phyloP scores from a whole-genome alignment of 1,140 invertebrate genomes.

The Halotydeus destructor region DNA sequence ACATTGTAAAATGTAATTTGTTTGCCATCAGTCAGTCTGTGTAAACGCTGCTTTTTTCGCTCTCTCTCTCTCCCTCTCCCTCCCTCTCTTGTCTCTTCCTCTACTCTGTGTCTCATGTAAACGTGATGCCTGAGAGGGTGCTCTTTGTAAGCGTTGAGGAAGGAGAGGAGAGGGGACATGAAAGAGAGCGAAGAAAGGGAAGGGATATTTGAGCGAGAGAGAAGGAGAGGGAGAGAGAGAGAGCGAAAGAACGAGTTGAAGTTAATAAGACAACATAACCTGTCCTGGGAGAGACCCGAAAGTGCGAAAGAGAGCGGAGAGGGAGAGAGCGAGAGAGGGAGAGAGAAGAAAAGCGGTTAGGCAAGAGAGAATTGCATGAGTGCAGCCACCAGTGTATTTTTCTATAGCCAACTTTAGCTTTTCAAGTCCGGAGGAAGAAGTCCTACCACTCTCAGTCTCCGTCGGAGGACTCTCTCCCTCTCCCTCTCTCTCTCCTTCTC shows the following conservation, averaged over 20 bases:
- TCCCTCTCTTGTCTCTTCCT: not conserved
- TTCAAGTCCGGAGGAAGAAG: too few species aligned
- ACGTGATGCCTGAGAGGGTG: too few species aligned
- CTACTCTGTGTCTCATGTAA: not conserved
- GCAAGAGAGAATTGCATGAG: not conserved
- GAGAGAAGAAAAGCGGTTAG: not conserved
- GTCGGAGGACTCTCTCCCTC: constrained; percentile 7
- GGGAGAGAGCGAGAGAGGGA: too few species aligned
- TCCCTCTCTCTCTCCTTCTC: constrained; percentile 6
- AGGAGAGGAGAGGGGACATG: not conserved
- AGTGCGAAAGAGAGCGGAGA: too few species aligned
- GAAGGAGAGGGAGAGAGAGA: not conserved
- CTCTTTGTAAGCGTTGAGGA: not conserved
- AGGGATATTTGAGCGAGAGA: constrained; percentile 1
- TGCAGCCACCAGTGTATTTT: not conserved
- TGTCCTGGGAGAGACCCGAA: too few species aligned
- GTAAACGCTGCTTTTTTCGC: not conserved
- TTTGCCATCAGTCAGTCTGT: not conserved
- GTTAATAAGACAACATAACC: too few species aligned
- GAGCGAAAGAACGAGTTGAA: not conserved
- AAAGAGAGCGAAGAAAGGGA: not conserved
- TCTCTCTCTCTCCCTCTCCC: constrained; percentile 1
- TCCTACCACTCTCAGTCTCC: too few species aligned
- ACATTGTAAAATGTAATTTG: not conserved
- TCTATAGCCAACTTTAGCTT: not conserved